Base-by-base conservation (phyloP, 2,888 invertebrate genomes). In the Leistus spinibarbis region DNA sequence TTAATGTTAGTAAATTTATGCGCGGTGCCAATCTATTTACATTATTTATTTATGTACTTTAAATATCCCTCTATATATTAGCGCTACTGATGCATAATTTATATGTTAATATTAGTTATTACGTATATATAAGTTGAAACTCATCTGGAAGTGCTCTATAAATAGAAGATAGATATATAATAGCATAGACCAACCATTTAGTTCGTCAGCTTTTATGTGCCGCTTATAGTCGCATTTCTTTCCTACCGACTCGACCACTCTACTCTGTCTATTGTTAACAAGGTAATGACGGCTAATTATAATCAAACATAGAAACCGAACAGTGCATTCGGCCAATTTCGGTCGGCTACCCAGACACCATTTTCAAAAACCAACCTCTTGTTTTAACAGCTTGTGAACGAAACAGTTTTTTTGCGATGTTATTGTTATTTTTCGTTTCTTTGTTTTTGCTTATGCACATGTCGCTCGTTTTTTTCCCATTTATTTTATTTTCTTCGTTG, bases 311-410 rank as follows among this genome's bases (percentile, higher is more conserved):
- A 57, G 54, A n/a, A n/a, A n/a, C n/a, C n/a, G n/a, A n/a, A 54
- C 23, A 54, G 69, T 53, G 60, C 17, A 19, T 10, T 60, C 16
- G 54, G 64, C 20, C 54, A 23, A 63, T 54, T 64, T 71, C 62
- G 64, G 71, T 19, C 54, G 24, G 64, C 63, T 27, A 54, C 56
- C 20, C 64, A 23, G 22, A 60, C 64, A 64, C 13, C 16, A 27
- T 27, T 64, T 64, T 64, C 20, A 23, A 16, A 22, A 24, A 19
- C 62, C 64, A 54, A 54, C 56, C 40, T 54, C 63, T 17, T 66
- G 72, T 72, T 72, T 72, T 65, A 72, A 72, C 72, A 72, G 72
- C 72, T 72, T 72, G 72, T 57, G 66, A 72, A 66, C 72, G 72
- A 27, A 24, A 56, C n/a, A n/a, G 23, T 72, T 65, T 72, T 72